These are phyloP conservation scores for Limosa lapponica DNA, from an alignment of 2,797 vertebrate species.

Conservation along the genomic window DNA sequence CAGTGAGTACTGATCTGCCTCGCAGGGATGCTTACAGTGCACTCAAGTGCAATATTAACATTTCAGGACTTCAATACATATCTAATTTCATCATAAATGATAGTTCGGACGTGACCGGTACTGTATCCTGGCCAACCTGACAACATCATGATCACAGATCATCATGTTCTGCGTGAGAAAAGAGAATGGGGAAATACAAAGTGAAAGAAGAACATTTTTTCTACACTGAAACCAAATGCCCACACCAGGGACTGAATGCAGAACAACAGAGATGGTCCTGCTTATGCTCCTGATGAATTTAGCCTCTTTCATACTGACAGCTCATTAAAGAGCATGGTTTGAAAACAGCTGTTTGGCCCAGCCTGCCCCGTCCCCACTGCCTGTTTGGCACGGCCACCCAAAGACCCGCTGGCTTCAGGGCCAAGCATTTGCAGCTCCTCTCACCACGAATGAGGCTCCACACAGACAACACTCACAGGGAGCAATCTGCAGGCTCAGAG, in stretches of 20 bases:
- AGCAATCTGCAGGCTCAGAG: background rate
- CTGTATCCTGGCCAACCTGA: background rate
- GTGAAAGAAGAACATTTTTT: background rate
- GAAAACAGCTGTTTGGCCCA: background rate
- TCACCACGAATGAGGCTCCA: background rate
- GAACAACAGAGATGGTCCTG: background rate
- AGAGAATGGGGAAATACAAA: background rate
- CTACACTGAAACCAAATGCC: background rate
- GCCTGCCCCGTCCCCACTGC: background rate
- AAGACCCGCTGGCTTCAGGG: background rate
- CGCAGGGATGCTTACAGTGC: background rate
- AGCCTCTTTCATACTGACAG: background rate
- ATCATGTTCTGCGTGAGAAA: background rate
- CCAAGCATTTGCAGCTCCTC: background rate
- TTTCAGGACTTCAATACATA: background rate
- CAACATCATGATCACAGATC: background rate
- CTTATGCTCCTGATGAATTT: background rate
- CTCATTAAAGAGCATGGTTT: background rate
- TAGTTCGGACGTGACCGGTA: background rate
- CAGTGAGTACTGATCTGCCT: background rate
- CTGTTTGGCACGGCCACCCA: rapidly evolving
- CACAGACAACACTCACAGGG: rapidly evolving
- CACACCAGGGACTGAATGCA: background rate
- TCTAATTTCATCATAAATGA: background rate
- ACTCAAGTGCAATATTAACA: background rate